phyloP scores from a whole-genome alignment of 2,797 vertebrate genomes.

The Lacerta bilineata region DNA sequence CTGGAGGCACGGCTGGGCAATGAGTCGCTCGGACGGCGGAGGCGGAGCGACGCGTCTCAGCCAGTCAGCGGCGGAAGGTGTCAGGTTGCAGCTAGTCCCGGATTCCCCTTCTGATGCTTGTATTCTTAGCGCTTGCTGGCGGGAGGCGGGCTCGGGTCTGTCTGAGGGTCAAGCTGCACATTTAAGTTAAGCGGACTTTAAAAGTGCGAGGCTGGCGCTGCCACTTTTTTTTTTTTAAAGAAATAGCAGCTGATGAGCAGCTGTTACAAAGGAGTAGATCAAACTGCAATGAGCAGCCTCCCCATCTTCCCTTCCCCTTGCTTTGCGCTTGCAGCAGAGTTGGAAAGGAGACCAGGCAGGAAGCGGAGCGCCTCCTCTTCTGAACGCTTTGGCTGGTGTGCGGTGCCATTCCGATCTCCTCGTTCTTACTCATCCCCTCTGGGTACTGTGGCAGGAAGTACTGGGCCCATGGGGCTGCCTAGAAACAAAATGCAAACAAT shows the following conservation, averaged over 20 bases:
- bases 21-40: constrained; percentile 8
- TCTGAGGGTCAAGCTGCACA: not conserved
- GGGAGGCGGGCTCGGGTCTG: not conserved
- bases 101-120: constrained; percentile 48
- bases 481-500: too few relatives aligned
- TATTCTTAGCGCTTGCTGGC: not conserved
- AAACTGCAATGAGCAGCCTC: not conserved
- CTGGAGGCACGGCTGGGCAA: constrained; percentile 11
- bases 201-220: not conserved
- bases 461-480: too few relatives aligned
- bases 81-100: constrained; percentile 64
- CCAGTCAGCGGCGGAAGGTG: constrained; percentile 74
- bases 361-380: not conserved
- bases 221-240: not conserved
- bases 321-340: not conserved
- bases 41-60: constrained; percentile 49
- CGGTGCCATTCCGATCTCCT: not conserved
- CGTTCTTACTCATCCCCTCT: too few relatives aligned
- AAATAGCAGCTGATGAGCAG: not conserved
- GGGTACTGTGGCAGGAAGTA: not conserved
- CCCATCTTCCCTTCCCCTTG: not conserved
- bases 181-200: not conserved
- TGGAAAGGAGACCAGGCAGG: not conserved
- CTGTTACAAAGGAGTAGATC: not conserved
- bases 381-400: not conserved